phyloP scores from a whole-genome alignment of 2,113 vertebrate genomes.

The Scartelaos histophorus region DNA sequence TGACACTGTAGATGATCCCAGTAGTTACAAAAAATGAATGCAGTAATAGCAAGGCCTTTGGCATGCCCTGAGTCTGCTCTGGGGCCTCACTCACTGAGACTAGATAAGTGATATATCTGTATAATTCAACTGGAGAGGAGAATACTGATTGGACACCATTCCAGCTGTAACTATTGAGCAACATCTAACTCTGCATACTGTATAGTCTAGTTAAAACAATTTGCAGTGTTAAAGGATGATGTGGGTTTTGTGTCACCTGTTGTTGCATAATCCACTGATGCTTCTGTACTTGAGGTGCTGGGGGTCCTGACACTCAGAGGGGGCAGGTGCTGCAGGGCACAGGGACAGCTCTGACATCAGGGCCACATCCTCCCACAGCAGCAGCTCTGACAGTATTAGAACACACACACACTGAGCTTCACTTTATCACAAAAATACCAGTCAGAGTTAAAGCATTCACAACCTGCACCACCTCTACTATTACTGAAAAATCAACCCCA shows the following conservation, averaged over 20 bases:
- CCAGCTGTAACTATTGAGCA: too few relatives aligned
- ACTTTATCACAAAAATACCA: neutral
- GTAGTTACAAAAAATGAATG: neutral
- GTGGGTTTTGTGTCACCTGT: conserved; percentile 77
- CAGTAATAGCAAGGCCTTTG: neutral
- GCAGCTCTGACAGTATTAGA: conserved; percentile 58
- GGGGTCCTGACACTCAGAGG: conserved; percentile 74
- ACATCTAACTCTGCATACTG: neutral
- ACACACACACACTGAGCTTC: neutral
- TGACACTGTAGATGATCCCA: too few relatives aligned
- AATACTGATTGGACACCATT: neutral
- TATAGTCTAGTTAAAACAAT: neutral
- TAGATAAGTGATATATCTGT: neutral
- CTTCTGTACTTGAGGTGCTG: conserved; percentile 81
- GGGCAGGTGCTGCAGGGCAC: conserved; percentile 75
- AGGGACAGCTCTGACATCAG: conserved; percentile 80
- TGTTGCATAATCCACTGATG: conserved; percentile 89
- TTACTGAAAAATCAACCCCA: too few relatives aligned
- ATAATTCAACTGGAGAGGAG: neutral
- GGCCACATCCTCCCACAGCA: conserved; percentile 73
- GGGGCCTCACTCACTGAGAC: neutral
- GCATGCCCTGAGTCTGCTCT: too few relatives aligned
- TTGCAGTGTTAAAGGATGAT: neutral
- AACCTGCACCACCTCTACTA: neutral
- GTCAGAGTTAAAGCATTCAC: neutral